Percentiles rank a stretch among this genome's conserved stretches.
These are phyloP conservation scores for Himalopsyche kuldschensis DNA, from an alignment of 2,888 invertebrate species.

Conservation along the genomic window DNA sequence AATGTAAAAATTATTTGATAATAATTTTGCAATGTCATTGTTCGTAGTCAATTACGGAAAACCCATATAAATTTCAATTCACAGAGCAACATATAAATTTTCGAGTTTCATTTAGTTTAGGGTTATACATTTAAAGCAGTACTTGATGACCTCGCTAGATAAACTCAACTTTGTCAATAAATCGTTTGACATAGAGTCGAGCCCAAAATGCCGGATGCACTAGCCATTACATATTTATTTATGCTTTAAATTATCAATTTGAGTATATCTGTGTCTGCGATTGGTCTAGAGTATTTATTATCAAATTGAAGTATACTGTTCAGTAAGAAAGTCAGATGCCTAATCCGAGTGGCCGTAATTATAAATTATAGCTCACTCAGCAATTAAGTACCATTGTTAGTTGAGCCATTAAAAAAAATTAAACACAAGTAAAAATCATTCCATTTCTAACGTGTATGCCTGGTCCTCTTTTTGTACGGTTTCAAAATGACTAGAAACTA, in stretches of 20 bases:
- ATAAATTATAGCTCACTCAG: no score
- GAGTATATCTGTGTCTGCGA: neutral
- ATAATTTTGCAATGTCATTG: no score
- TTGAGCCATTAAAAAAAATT: no score
- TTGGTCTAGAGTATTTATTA: neutral
- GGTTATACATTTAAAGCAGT: neutral
- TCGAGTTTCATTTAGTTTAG: neutral
- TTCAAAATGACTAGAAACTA: no score
- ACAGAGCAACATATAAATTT: neutral
- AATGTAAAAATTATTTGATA: no score
- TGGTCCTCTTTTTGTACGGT: no score
- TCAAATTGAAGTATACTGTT: neutral
- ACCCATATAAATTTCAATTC: neutral
- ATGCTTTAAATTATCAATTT: conserved; percentile 27
- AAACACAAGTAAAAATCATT: no score
- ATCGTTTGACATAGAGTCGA: conserved; percentile 18
- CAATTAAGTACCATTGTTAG: no score
- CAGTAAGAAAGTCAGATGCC: no score
- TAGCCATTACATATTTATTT: conserved; percentile 25
- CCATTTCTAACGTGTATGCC: no score
- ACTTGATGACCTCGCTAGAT: conserved; percentile 21
- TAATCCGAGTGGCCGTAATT: neutral
- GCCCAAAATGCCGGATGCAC: conserved; percentile 28
- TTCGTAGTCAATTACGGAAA: neutral
- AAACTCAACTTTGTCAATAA: conserved; percentile 31